These are phyloP conservation scores for Trematomus bernacchii DNA, from an alignment of 2,797 vertebrate species.

Conservation along the genomic window DNA sequence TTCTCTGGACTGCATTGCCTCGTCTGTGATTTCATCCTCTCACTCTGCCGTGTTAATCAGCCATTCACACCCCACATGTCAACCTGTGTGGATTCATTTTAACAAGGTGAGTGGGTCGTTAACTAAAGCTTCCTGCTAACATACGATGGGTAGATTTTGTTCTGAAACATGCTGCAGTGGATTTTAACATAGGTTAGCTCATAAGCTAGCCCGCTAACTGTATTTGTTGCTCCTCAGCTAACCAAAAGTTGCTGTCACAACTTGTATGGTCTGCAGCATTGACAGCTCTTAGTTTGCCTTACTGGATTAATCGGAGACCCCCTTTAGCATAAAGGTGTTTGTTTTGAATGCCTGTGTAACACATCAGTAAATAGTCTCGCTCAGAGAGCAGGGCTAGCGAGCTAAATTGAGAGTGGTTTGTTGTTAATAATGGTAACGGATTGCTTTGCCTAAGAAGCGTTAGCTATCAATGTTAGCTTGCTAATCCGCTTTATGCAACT, in stretches of 20 bases:
- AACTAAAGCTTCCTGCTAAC: conserved; percentile 30
- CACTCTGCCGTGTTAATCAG: conserved; percentile 30
- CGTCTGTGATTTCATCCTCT: conserved; percentile 73
- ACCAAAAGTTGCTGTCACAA: conserved; percentile 76
- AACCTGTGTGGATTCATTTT: conserved; percentile 36
- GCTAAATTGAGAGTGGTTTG: conserved; percentile 22
- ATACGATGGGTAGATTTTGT: background rate
- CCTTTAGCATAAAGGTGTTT: background rate
- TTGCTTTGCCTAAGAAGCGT: conserved; percentile 42
- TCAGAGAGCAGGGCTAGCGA: background rate
- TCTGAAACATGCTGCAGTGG: conserved; percentile 29
- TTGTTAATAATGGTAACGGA: conserved; percentile 47
- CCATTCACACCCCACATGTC: background rate
- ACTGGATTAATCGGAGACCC: background rate
- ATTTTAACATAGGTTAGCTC: conserved; percentile 49
- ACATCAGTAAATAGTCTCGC: background rate
- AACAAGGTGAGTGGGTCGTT: conserved; percentile 67
- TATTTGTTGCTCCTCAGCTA: conserved; percentile 46
- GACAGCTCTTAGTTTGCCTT: conserved; percentile 36
- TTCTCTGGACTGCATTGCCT: conserved; percentile 60
- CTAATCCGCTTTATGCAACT: conserved; percentile 83
- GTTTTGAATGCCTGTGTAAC: conserved; percentile 11
- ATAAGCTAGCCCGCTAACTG: conserved; percentile 37
- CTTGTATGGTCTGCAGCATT: conserved; percentile 56
- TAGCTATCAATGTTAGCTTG: conserved; percentile 67